These are phyloP conservation scores for Drosophila gaucha DNA, from an alignment of 2,888 invertebrate genomes.

Conservation along the genomic window DNA sequence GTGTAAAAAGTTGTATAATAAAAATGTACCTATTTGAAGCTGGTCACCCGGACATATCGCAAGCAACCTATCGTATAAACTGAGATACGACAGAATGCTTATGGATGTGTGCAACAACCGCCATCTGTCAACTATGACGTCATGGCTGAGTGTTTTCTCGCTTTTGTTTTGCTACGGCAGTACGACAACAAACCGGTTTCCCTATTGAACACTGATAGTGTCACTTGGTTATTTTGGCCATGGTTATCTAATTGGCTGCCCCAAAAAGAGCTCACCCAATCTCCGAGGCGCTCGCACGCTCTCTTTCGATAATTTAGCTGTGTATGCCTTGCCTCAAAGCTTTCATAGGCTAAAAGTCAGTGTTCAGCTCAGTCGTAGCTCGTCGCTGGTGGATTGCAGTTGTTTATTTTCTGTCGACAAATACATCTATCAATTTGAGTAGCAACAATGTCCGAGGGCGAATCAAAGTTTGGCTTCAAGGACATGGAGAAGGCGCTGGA, in stretches of 20 bases:
- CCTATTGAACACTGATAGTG: constrained; percentile 41
- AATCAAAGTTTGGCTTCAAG: constrained; percentile 89
- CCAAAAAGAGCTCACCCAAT: constrained; percentile 21
- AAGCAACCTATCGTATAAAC: not conserved
- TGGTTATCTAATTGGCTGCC: constrained; percentile 72
- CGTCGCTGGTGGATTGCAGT: constrained; percentile 43
- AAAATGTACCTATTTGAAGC: not conserved
- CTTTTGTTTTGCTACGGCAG: constrained; percentile 70
- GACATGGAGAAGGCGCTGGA: constrained; percentile 89
- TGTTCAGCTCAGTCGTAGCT: constrained; percentile 58
- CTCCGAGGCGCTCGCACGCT: constrained; percentile 48
- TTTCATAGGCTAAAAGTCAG: constrained; percentile 19
- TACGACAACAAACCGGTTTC: constrained; percentile 72
- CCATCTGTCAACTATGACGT: constrained; percentile 50
- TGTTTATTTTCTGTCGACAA: constrained; percentile 6
- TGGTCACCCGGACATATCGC: not conserved
- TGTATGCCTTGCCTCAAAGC: constrained; percentile 8
- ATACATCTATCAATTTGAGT: constrained; percentile 10
- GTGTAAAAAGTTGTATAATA: no score
- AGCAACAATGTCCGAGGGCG: constrained; percentile 79
- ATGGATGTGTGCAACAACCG: constrained; percentile 16
- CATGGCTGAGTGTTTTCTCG: constrained; percentile 36
- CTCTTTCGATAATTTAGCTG: constrained; percentile 24
- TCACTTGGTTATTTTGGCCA: constrained; percentile 75
- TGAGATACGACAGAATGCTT: not conserved